phyloP scores from a whole-genome alignment of 2,888 invertebrate species.

The Philereme vetulata region DNA sequence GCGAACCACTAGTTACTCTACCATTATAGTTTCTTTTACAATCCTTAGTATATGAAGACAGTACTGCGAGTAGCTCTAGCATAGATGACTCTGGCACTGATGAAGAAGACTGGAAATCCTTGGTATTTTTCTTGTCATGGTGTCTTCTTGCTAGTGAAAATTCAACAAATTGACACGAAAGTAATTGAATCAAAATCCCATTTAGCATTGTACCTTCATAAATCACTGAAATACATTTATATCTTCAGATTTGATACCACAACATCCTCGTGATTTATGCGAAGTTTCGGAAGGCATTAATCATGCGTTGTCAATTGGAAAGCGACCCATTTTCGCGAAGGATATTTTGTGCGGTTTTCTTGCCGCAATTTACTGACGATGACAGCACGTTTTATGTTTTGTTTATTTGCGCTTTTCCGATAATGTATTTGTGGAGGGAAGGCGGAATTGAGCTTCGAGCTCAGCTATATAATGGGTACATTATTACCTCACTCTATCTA shows the following conservation, averaged over 20 bases:
- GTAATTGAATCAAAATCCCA: slow-evolving; percentile 1
- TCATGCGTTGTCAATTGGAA: slow-evolving; percentile 73
- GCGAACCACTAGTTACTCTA: too few relatives aligned
- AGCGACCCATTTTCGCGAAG: slow-evolving; percentile 64
- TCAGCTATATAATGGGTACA: too few relatives aligned
- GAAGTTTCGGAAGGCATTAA: slow-evolving; percentile 62
- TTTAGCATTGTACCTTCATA: slow-evolving; percentile 33
- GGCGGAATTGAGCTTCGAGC: too few relatives aligned
- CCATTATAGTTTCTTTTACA: too few relatives aligned
- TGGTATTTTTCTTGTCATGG: background rate
- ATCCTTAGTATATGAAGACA: too few relatives aligned
- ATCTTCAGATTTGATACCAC: slow-evolving; percentile 55
- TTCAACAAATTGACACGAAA: background rate
- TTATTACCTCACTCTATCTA: too few relatives aligned
- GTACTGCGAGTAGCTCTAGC: too few relatives aligned
- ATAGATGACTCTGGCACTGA: background rate
- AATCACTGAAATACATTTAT: slow-evolving; percentile 44
- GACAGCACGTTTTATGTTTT: slow-evolving; percentile 48
- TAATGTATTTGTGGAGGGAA: too few relatives aligned
- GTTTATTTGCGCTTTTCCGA: slow-evolving; percentile 29
- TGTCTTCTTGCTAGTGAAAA: background rate
- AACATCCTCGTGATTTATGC: slow-evolving; percentile 66
- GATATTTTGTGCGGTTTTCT: slow-evolving; percentile 61
- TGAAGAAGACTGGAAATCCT: background rate
- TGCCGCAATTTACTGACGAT: slow-evolving; percentile 55